These are phyloP conservation scores for Sylvilagus bachmani DNA, from an alignment of 2,113 vertebrate species.

Conservation along the genomic window DNA sequence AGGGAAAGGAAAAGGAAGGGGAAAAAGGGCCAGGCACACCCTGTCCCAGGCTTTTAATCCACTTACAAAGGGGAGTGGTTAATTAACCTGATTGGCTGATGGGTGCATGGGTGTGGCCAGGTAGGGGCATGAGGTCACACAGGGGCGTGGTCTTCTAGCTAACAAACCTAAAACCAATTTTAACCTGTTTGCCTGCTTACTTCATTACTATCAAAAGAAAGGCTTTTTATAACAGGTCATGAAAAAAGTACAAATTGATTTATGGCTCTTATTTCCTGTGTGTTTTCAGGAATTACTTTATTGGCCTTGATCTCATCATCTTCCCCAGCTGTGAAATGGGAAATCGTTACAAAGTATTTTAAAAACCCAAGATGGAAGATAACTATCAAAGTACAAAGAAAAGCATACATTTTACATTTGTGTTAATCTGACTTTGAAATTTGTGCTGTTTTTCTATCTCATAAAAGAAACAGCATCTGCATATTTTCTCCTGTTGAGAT, in stretches of 20 bases:
- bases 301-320: neutral
- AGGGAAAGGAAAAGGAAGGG: too few relatives aligned
- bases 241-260: neutral
- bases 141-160: too few relatives aligned
- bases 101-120: too few relatives aligned
- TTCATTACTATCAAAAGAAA: neutral
- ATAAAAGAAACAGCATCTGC: constrained; percentile 44
- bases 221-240: neutral
- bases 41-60: too few relatives aligned
- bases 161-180: too few relatives aligned
- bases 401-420: constrained; percentile 52
- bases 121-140: too few relatives aligned
- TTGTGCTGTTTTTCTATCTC: neutral
- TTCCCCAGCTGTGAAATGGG: neutral
- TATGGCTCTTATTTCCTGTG: neutral
- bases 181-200: too few relatives aligned
- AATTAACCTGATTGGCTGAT: too few relatives aligned
- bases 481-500: constrained; percentile 57
- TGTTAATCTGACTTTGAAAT: constrained; percentile 59
- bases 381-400: constrained; percentile 6
- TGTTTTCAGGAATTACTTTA: constrained; percentile 12
- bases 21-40: neutral
- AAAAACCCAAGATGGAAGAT: constrained; percentile 1
- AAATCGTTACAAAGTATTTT: constrained; percentile 13
- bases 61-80: too few relatives aligned